Evolutionary conservation across 2,888 invertebrate species (phyloP), one percentile per base, ranked within the genome.

Genomic region (Dasypogon diadema): DNA sequence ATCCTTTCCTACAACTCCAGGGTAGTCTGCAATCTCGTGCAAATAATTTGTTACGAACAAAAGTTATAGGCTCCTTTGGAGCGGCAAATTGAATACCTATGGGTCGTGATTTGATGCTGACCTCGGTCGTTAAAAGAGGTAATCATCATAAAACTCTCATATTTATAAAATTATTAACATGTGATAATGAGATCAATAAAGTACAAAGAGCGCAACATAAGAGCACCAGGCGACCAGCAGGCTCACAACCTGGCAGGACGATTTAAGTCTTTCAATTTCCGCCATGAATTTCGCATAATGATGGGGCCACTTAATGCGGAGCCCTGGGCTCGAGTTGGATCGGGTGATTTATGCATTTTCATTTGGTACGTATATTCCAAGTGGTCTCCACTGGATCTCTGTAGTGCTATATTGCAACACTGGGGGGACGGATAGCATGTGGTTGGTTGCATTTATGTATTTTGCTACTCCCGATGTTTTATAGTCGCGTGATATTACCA

Each of bases 121-220:
- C 70, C 70, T 26, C 70, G 70, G 51, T 54, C 54, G 34, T 30
- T 70, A 26, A 54, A 18, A 30, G 37, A 8, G 34, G 70, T 70
- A 70, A 70, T 70, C 54, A 70, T 22, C 70, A 70, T 70, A 70
- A 70, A 70, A 70, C 70, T 70, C 34, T 51, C 70, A 70, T 70
- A 70, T 70, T 70, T 70, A 70, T 26, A 70, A 70, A 70, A 70
- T 70, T 70, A 70, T 70, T 70, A 70, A 54, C 70, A 70, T 70
- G 70, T 70, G 70, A 70, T 70, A 70, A 70, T 70, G 70, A 70
- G 70, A 70, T 70, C 70, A 70, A 70, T 70, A 70, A 70, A 70
- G 30, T 30, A 54, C 54, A 54, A 54, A 21, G 22, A 18, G 54
- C 8, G 51, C 6, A 22, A 54, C 42, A 42, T 42, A 42, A 54